Evolutionary conservation across 2,888 invertebrate genomes (phyloP), one percentile per base, ranked within the genome.

Genomic region (Agrochola litura): DNA sequence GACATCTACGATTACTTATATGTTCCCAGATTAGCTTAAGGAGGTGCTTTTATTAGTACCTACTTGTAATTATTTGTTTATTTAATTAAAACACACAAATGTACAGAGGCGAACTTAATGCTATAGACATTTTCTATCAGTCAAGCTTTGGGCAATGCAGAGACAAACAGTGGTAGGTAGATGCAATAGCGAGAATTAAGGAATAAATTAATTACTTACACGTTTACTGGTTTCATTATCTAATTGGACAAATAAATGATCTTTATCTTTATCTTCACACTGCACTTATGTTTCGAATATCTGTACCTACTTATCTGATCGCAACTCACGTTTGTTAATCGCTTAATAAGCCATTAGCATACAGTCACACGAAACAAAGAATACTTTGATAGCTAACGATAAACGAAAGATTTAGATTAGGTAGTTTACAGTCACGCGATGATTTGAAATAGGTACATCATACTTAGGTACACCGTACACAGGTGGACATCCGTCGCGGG

Each of bases 1-100:
- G 19, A 73, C 60, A 81, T 81, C 60, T 54, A 81, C 19, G 52
- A 81, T 52, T 60, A 41, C 16, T 16, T 77, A 19, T 43, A 60
- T 8, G 22, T 30, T 30, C n/a, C 30, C 19, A 60, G 58, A 58
- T 76, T 72, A 80, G n/a, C 12, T n/a, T 77, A 22, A 46, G 63
- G 2, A 75, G 3, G 16, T 30, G 8, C 43, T 4, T 54, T 71
- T 46, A 46, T 41, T 25, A 43, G 19, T 46, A 25, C 16, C 6
- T 52, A 19, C 12, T 5, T 6, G 14, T 52, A 6, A 19, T 19
- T 49, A 16, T 49, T 16, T 49, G 6, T 52, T 52, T 52, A 52
- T 52, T 52, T 52, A 52, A 6, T 49, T 16, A 14, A 49, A 16
- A 16, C 49, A 49, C 16, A 49, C 49, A 46, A 46, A 46, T 46